Evolutionary conservation across 2,888 invertebrate species (phyloP).

Genomic region (Drosophila prolongata): DNA sequence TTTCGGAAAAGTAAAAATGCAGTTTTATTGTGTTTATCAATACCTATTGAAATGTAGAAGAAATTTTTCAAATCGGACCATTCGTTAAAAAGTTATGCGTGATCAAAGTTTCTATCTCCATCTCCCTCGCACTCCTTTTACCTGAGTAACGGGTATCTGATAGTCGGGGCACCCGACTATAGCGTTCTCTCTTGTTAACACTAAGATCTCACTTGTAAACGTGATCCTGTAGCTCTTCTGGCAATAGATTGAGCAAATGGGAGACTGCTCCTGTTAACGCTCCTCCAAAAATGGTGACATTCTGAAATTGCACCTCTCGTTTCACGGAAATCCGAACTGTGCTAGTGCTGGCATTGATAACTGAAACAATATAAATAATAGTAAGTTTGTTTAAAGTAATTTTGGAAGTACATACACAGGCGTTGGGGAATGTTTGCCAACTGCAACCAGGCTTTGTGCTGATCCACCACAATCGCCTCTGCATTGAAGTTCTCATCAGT

Average conservation of each 20-base stretch:
- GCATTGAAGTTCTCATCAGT: slow-evolving; percentile 48
- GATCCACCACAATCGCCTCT: slow-evolving; percentile 63
- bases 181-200: too few relatives aligned
- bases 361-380: slow-evolving; percentile 21
- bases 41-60: too few relatives aligned
- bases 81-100: too few relatives aligned
- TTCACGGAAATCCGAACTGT: slow-evolving; percentile 63
- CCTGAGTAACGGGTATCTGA: too few relatives aligned
- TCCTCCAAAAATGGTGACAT: slow-evolving; percentile 93
- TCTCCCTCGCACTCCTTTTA: too few relatives aligned
- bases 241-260: slow-evolving; percentile 74
- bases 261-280: slow-evolving; percentile 91
- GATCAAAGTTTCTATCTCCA: too few relatives aligned
- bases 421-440: slow-evolving; percentile 52
- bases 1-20: too few relatives aligned
- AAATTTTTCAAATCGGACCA: too few relatives aligned
- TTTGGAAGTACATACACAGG: slow-evolving; percentile 40
- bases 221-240: slow-evolving; percentile 75
- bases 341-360: slow-evolving; percentile 46
- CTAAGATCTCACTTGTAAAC: slow-evolving; percentile 74
- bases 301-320: slow-evolving; percentile 86
- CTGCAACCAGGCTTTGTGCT: slow-evolving; percentile 63
- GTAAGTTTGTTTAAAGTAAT: too few relatives aligned
- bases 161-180: too few relatives aligned
- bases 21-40: too few relatives aligned